phyloP scores from a whole-genome alignment of 2,888 invertebrate genomes.

The Rhimphoctona megacephalus region DNA sequence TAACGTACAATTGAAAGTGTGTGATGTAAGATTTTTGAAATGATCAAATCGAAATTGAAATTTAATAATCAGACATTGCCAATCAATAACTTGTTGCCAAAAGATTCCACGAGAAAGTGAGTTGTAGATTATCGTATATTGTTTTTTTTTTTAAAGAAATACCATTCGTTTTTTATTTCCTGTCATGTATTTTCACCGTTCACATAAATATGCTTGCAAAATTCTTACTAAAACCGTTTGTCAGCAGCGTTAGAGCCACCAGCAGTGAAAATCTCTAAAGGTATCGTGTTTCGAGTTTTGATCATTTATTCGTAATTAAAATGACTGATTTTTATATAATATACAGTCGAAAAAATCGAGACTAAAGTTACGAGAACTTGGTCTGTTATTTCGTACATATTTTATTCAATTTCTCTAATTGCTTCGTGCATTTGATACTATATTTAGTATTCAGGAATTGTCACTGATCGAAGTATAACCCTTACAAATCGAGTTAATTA shows the following conservation, averaged over 20 bases:
- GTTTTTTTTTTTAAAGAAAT: not conserved
- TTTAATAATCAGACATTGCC: not conserved
- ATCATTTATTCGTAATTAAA: not conserved
- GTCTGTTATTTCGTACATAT: not conserved
- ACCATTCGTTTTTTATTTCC: not conserved
- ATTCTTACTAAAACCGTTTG: slow-evolving; percentile 26
- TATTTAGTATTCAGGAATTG: not conserved
- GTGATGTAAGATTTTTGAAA: not conserved
- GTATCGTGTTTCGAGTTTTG: slow-evolving; percentile 54
- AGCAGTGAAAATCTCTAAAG: slow-evolving; percentile 67
- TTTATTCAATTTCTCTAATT: not conserved
- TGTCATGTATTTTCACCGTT: not conserved
- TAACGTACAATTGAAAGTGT: no score
- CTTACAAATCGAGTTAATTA: not conserved
- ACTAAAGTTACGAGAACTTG: not conserved
- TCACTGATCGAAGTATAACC: slow-evolving; percentile 1
- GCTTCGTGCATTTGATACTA: not conserved
- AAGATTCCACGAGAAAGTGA: not conserved
- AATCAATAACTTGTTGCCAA: no score
- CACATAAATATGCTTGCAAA: slow-evolving; percentile 18
- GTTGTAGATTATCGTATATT: not conserved
- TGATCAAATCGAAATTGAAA: not conserved
- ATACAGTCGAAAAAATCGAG: slow-evolving; percentile 6
- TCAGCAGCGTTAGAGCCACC: slow-evolving; percentile 63
- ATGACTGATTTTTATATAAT: slow-evolving; percentile 5